Evolutionary conservation across 2,797 vertebrate species (phyloP).

Genomic region (Smutsia temminckii): DNA sequence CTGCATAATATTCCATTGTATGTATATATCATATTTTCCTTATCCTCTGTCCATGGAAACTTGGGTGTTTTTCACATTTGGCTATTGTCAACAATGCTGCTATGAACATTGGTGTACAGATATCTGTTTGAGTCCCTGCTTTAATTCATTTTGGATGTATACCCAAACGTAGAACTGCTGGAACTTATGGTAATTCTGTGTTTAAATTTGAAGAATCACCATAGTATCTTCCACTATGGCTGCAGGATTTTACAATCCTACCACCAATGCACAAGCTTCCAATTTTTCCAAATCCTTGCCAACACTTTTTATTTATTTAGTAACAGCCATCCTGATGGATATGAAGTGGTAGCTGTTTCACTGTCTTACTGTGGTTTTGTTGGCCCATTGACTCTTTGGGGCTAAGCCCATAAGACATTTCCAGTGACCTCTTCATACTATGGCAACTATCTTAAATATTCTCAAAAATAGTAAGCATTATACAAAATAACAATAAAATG

Average conservation of each 20-base stretch:
- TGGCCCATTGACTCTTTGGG: neutral
- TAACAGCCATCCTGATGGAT: neutral
- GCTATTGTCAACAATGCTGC: neutral
- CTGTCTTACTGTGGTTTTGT: neutral
- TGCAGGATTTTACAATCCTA: neutral
- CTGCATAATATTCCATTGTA: neutral
- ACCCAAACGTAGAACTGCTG: neutral
- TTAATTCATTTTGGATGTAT: neutral
- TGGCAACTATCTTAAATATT: neutral
- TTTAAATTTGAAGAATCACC: neutral
- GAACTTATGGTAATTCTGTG: neutral
- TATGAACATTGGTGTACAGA: neutral
- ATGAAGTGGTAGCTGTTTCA: neutral
- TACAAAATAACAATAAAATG: neutral
- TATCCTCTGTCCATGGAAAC: neutral
- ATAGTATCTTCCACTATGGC: neutral
- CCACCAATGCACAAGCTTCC: neutral
- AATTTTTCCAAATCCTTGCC: neutral
- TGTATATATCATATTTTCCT: neutral
- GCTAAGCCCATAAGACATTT: neutral
- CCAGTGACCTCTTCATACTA: neutral
- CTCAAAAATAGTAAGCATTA: neutral
- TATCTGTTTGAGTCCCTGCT: neutral
- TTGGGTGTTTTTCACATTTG: neutral
- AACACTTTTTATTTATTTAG: neutral